Base-by-base conservation (phyloP, 2,888 invertebrate species). In the Andrena chrysosceles region DNA sequence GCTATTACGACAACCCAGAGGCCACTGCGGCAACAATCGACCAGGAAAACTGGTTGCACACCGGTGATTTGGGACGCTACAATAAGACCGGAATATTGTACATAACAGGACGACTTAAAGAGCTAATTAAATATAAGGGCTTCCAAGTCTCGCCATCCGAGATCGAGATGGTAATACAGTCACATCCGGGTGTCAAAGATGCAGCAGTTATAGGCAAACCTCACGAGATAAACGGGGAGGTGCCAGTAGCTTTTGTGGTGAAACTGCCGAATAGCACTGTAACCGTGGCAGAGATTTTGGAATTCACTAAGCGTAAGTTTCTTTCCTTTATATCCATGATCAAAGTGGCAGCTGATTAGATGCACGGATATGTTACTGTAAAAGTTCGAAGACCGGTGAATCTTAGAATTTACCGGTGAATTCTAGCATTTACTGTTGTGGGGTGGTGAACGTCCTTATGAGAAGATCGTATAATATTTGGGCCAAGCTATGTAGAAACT, bases 71-170 rank as follows among this genome's bases (percentile, higher is more conserved):
- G 26, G 95, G 94, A 2, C 95, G 95, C 79, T 94, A 94, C 77
- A 95, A 95, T 82, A 91, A 94, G 16, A 93, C 95, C 16, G 94
- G 94, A 1, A 93, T 92, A 81, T 92, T 95, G 81, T 95, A 91
- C 84, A 93, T 96, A 64, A 94, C 95, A 2, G 96, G 95, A 84
- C 92, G 96, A 71, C 87, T 95, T 26, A 96, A 96, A 88, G 96
- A 96, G 83, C 92, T 96, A 52, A 96, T 96, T 84, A 96, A 96
- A 88, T 95, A 95, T 86, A 95, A 96, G 89, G 95, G 95, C 35
- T 94, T 94, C 72, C 95, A 95, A 93, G 95, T 94, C 23, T 89
- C 93, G 0, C 94, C 94, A 10, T 91, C 92, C 16, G 93, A 94
- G 87, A 89, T 94, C 42, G 94, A 94, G 78, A 89, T 89, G 23